These are phyloP conservation scores for Tillus elongatus DNA, from an alignment of 2,888 invertebrate species.

Conservation along the genomic window DNA sequence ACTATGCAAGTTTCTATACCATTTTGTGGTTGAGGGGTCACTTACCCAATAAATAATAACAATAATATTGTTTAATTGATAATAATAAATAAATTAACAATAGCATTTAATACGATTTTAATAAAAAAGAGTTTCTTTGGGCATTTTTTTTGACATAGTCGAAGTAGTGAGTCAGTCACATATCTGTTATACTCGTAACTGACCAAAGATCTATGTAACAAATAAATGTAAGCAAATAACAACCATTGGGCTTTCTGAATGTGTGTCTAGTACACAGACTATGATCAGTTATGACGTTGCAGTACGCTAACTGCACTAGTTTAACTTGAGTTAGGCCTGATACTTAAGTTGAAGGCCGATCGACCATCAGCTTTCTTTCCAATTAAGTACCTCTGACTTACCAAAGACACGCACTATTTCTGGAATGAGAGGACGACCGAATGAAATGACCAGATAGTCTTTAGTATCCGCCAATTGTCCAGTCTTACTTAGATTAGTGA, in stretches of 20 bases:
- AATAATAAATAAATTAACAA: constrained; percentile 37
- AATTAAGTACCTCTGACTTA: constrained; percentile 23
- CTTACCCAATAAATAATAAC: constrained; percentile 35
- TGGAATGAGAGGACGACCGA: constrained; percentile 32
- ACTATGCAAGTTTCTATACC: constrained; percentile 37
- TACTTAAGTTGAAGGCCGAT: too few relatives aligned
- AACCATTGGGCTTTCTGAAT: constrained; percentile 8
- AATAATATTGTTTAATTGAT: constrained; percentile 40
- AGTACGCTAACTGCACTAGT: too few relatives aligned
- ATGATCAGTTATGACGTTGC: too few relatives aligned
- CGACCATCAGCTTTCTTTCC: constrained; percentile 17
- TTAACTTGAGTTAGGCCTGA: too few relatives aligned
- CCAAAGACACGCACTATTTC: constrained; percentile 28
- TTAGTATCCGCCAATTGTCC: constrained; percentile 36
- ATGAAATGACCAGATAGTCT: constrained; percentile 34
- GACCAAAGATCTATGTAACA: too few relatives aligned
- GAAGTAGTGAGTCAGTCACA: constrained; percentile 25
- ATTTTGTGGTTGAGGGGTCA: constrained; percentile 30
- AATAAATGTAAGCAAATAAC: constrained; percentile 8
- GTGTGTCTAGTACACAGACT: too few relatives aligned
- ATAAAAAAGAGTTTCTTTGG: constrained; percentile 40
- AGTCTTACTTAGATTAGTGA: constrained; percentile 35
- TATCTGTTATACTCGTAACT: too few relatives aligned
- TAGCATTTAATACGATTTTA: constrained; percentile 42
- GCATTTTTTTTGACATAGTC: constrained; percentile 35